Percentiles rank a stretch among this genome's conserved stretches.
Evolutionary conservation across 2,797 vertebrate species (phyloP).

Genomic region (Lepidocolaptes lacrymiger): DNA sequence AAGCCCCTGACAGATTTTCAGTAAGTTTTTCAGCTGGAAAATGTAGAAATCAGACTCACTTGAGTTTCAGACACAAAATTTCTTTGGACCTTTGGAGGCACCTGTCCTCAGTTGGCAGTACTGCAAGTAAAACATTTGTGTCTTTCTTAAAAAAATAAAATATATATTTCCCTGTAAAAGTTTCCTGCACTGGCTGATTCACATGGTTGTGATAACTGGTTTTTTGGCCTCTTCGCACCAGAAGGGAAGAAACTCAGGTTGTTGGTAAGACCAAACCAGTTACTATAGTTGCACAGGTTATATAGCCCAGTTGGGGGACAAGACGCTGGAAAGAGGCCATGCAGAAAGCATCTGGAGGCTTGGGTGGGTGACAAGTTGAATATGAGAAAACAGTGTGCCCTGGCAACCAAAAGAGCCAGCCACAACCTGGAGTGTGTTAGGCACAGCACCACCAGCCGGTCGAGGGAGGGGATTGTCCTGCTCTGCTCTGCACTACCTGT

Average conservation of each 20-base stretch:
- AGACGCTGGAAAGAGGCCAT: background rate
- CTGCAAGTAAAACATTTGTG: background rate
- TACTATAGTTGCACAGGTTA: background rate
- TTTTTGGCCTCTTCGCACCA: background rate
- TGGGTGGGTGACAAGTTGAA: background rate
- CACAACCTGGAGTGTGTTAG: too few species aligned
- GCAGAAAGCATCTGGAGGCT: background rate
- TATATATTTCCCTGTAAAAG: background rate
- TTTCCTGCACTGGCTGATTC: background rate
- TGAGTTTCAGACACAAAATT: background rate
- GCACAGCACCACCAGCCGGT: too few species aligned
- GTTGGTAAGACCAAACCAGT: background rate
- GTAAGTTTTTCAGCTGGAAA: background rate
- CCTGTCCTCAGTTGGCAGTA: background rate
- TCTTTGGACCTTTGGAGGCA: background rate
- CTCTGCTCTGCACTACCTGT: background rate
- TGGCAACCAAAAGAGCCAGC: background rate
- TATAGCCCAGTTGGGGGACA: fast-evolving
- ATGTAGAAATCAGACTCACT: background rate
- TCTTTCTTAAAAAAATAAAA: background rate
- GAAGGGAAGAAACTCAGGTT: background rate
- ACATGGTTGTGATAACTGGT: background rate
- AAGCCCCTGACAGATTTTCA: background rate
- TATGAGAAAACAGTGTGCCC: background rate
- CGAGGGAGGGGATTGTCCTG: background rate